Percentiles rank a stretch among this genome's conserved stretches.
phyloP scores from a whole-genome alignment of 2,888 invertebrate species.

The Rhabditophanes sp. region DNA sequence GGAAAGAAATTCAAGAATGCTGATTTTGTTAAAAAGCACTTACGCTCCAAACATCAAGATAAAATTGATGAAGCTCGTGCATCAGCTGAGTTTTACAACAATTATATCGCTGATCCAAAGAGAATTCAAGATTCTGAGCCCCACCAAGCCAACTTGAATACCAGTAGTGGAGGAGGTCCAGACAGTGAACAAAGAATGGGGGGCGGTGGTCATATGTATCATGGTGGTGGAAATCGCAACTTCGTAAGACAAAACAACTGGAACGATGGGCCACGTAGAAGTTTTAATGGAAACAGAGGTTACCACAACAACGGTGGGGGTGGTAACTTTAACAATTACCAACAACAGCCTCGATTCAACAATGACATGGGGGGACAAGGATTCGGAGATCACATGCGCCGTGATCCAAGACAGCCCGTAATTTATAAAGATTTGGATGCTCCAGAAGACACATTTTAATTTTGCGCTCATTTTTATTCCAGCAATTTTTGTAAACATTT shows the following conservation, averaged over 20 bases:
- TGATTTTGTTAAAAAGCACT: conserved; percentile 93
- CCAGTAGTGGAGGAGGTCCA: conserved; percentile 7
- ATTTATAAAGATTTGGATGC: conserved; percentile 80
- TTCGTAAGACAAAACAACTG: conserved; percentile 5
- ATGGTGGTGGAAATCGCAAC: no score
- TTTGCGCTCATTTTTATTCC: conserved; percentile 1
- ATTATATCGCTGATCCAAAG: conserved; percentile 77
- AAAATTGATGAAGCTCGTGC: conserved; percentile 91
- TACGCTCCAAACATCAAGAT: conserved; percentile 87
- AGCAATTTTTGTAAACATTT: no score
- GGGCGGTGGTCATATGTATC: not conserved
- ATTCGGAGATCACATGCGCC: conserved; percentile 7
- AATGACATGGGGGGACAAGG: conserved; percentile 6
- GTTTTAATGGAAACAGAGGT: conserved; percentile 4
- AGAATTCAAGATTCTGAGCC: conserved; percentile 75
- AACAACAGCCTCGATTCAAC: conserved; percentile 7
- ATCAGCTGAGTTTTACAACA: conserved; percentile 65
- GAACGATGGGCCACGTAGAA: conserved; percentile 6
- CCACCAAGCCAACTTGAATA: conserved; percentile 7
- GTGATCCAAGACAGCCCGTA: conserved; percentile 59
- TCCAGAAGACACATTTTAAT: conserved; percentile 53
- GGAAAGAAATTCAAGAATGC: conserved; percentile 98
- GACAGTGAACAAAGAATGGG: conserved; percentile 4
- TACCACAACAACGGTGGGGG: conserved; percentile 29
- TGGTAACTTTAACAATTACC: conserved; percentile 36